A percentile compares a stretch with the other conserved stretches of the same genome.
Evolutionary conservation across 2,113 vertebrate species (phyloP).

Genomic region (Sterrhoptilus dennistouni): DNA sequence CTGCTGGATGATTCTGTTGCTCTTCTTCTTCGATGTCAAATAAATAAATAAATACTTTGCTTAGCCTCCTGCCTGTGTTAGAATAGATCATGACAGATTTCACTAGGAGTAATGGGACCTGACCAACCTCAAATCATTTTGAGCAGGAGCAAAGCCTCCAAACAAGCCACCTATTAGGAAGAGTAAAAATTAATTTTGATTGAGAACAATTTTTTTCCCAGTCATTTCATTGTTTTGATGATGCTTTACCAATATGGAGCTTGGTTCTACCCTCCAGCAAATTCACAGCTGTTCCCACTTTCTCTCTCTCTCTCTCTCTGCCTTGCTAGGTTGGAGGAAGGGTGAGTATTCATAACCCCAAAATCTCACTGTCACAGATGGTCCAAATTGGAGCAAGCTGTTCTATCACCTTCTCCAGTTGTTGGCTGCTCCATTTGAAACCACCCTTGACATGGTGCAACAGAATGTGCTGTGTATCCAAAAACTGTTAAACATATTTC

Average conservation of each 20-base stretch:
- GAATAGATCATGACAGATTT: not conserved
- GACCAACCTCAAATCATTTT: not conserved
- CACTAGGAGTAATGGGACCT: not conserved
- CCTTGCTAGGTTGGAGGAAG: not conserved
- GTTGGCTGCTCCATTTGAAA: constrained; percentile 36
- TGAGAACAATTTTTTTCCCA: not conserved
- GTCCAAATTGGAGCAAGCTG: constrained; percentile 58
- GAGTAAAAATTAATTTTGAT: not conserved
- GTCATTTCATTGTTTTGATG: not conserved
- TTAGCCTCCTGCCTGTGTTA: not conserved
- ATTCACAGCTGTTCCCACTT: not conserved
- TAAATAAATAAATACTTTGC: not conserved
- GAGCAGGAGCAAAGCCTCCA: not conserved
- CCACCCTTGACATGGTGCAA: constrained; percentile 11
- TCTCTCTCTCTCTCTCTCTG: not conserved
- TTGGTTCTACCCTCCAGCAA: constrained; percentile 12
- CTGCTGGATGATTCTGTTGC: not conserved
- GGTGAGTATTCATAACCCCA: constrained; percentile 29
- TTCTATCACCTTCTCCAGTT: constrained; percentile 49
- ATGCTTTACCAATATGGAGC: not conserved
- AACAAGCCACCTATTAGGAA: not conserved
- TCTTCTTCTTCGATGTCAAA: not conserved
- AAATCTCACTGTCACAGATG: constrained; percentile 46
- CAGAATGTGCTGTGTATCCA: constrained; percentile 14
- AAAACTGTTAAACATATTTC: constrained; percentile 46